Conservation (phyloP, 2,113 vertebrate genomes). For the Dicaeum eximium region DNA sequence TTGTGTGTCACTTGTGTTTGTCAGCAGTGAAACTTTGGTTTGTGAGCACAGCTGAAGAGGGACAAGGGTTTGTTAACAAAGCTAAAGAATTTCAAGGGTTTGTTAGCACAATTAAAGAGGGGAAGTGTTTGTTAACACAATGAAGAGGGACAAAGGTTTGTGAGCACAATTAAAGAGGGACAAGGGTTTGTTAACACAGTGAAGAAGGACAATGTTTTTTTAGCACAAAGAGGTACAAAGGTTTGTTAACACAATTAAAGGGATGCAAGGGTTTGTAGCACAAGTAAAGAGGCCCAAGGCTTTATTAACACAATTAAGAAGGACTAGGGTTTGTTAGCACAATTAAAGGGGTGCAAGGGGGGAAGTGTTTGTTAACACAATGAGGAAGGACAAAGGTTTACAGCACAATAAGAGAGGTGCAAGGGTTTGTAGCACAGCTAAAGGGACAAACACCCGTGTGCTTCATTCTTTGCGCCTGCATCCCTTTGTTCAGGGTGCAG, state of each 20-base stretch:
- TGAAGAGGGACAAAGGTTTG: not conserved
- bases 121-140: not conserved
- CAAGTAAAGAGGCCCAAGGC: no score
- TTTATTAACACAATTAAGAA: not conserved
- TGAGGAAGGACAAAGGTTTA: no score
- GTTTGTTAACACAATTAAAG: not conserved
- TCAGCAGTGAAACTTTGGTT: not conserved
- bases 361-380: not conserved
- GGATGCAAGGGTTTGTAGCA: not conserved
- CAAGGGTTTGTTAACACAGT: not conserved
- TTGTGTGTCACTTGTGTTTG: not conserved
- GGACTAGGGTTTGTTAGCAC: no score
- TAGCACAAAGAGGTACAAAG: not conserved
- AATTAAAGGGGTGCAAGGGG: not conserved
- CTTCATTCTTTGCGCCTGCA: not conserved
- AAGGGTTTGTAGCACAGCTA: not conserved
- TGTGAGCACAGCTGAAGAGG: not conserved
- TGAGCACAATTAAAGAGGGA: not conserved
- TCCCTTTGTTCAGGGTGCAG: not conserved
- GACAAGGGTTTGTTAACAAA: not conserved
- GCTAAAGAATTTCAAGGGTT: not conserved
- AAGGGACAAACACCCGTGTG: not conserved
- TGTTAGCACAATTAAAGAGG: not conserved
- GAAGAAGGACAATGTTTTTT: not conserved
- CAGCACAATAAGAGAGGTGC: not conserved